phyloP scores from a whole-genome alignment of 2,797 vertebrate species.

The Garrulus glandarius region DNA sequence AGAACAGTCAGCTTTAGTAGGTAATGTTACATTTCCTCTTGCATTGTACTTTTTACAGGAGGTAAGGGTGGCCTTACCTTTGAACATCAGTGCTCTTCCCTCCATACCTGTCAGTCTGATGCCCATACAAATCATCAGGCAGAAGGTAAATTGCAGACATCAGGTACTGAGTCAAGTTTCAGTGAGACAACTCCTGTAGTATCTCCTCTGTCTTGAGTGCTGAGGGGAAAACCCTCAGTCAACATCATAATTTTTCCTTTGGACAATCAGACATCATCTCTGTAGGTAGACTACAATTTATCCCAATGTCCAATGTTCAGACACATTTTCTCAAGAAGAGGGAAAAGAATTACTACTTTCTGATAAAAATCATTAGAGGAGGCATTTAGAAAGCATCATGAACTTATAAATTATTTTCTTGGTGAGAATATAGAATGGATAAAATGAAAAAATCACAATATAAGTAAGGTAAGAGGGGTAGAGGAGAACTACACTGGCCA shows the following conservation, averaged over 20 bases:
- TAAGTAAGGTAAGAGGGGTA: background rate
- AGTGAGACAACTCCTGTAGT: background rate
- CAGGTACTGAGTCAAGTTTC: background rate
- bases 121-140: background rate
- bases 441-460: background rate
- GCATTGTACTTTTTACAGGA: background rate
- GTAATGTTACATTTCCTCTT: background rate
- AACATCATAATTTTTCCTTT: background rate
- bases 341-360: background rate
- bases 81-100: background rate
- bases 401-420: background rate
- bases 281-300: background rate
- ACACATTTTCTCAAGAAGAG: background rate
- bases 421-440: background rate
- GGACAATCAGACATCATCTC: background rate
- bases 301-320: background rate
- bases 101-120: background rate
- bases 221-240: background rate
- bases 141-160: background rate
- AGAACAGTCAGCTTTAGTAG: background rate
- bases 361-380: background rate
- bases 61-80: background rate
- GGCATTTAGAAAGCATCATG: background rate
- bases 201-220: background rate
- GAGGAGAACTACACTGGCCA: background rate